Base-by-base conservation (phyloP, 2,113 vertebrate genomes). In the Lota lota region DNA sequence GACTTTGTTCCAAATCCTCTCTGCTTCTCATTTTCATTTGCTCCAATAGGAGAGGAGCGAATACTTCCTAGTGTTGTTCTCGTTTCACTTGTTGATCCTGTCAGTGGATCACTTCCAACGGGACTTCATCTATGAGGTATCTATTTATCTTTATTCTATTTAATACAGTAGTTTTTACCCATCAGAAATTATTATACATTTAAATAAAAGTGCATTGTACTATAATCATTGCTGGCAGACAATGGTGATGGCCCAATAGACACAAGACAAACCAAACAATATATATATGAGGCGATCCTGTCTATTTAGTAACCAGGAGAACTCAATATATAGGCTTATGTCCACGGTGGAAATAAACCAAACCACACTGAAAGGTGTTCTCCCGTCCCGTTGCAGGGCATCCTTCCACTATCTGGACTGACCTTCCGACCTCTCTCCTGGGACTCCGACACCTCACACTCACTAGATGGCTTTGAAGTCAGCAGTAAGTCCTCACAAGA, bases 371-470 rank as follows among this genome's bases (percentile, higher is more conserved):
- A 47, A 47, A 33, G 0, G 40, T 57, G 5, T 33, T 54, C 21
- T 50, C 54, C 40, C 40, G 8, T 47, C 67, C 3, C 65, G 22
- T 63, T 11, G 0, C 88, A 95, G 94, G 94, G 94, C 14, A 81
- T 94, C 66, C 90, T 94, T 68, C 93, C 94, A 5, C 87, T 95
- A 3, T 93, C 92, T 58, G 93, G 91, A 77, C 86, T 94, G 66
- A 83, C 68, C 4, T 85, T 91, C 40, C 79, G 64, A 60, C 28
- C 76, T 2, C 60, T 82, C 24, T 70, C 68, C 1, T 66, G 80
- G 68, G 89, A 88, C 11, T 51, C 64, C n/a, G 72, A 76, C 17
- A 4, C 19, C 5, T 78, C 80, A 36, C 77, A 79, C n/a, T 64
- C 79, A 16, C 67, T 70, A 16, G 76, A 89, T 81, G 87, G 86